A percentile compares a stretch with the other conserved stretches of the same genome.
Evolutionary conservation across 2,797 vertebrate species (phyloP).

Genomic region (Limosa lapponica): DNA sequence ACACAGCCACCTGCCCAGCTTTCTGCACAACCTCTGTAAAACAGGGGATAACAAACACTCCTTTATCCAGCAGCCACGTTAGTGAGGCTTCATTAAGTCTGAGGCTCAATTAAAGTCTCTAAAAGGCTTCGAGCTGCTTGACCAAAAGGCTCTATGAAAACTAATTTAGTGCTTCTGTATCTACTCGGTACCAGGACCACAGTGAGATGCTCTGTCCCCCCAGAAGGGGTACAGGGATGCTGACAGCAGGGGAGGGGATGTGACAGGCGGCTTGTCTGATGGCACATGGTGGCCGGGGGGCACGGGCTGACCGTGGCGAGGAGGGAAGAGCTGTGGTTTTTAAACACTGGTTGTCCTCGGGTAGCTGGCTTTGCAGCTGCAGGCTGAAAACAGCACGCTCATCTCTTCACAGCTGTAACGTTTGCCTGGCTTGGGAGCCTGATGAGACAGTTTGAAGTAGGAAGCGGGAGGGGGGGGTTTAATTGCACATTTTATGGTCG

Average conservation of each 20-base stretch:
- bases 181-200: not conserved
- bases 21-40: not conserved
- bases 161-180: conserved; percentile 39
- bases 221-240: rapidly evolving
- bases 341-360: not conserved
- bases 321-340: not conserved
- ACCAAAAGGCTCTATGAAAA: conserved; percentile 26
- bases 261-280: not conserved
- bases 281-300: not conserved
- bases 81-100: conserved; percentile 60
- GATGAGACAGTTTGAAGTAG: conserved; percentile 28
- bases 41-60: conserved; percentile 25
- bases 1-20: not conserved
- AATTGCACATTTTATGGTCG: conserved; percentile 56
- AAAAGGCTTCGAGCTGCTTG: conserved; percentile 53
- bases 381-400: not conserved
- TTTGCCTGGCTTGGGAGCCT: not conserved
- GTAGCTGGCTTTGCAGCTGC: conserved; percentile 5
- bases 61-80: conserved; percentile 15
- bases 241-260: not conserved
- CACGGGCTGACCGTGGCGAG: rapidly evolving
- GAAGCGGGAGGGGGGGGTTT: conserved; percentile 18
- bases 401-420: not conserved
- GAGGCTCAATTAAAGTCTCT: conserved; percentile 44
- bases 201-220: not conserved